These are phyloP conservation scores for Leucoptera coffeella DNA, from an alignment of 2,888 invertebrate species.

Conservation along the genomic window DNA sequence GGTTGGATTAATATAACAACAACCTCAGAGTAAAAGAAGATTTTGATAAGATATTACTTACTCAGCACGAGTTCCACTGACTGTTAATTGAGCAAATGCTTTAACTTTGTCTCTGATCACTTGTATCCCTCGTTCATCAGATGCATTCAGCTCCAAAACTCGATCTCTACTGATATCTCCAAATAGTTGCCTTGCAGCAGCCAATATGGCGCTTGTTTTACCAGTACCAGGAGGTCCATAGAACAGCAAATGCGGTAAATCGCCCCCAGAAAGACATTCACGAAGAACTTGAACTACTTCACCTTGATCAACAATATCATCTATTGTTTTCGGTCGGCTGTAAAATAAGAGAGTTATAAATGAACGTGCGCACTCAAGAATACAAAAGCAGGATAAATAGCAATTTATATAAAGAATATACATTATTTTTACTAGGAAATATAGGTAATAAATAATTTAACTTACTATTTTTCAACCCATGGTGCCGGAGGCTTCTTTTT, in stretches of 20 bases:
- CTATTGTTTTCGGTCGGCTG: conserved; percentile 89
- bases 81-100: conserved; percentile 86
- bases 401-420: no score
- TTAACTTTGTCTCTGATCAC: conserved; percentile 97
- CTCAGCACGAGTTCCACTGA: conserved; percentile 69
- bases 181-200: conserved; percentile 89
- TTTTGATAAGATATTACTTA: no score
- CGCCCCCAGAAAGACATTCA: conserved; percentile 83
- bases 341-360: conserved; percentile 11
- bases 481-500: conserved; percentile 55
- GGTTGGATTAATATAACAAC: no score
- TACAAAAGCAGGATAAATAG: no score
- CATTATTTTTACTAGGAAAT: no score
- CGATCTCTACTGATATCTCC: conserved; percentile 80
- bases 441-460: no score
- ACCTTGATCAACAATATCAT: conserved; percentile 93
- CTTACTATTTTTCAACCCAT: conserved; percentile 87
- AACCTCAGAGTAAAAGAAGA: no score
- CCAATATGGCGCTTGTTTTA: conserved; percentile 91
- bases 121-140: conserved; percentile 97
- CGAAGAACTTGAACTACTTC: conserved; percentile 92
- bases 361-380: neutral
- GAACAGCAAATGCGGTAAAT: conserved; percentile 92
- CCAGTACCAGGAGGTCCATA: conserved; percentile 95
- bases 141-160: conserved; percentile 94